Base-by-base conservation (phyloP, 2,888 invertebrate species). In the Lysandra bellargus region DNA sequence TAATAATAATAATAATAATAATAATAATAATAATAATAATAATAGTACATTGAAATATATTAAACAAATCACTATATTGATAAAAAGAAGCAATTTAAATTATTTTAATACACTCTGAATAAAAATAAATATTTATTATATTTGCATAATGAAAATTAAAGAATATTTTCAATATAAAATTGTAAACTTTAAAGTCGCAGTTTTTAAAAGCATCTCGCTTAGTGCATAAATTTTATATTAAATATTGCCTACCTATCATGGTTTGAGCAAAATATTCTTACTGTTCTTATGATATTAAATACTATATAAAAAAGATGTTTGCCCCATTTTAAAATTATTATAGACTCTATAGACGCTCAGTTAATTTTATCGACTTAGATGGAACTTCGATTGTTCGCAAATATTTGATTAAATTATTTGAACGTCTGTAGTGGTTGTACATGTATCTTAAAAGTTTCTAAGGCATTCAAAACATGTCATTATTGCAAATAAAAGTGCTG, bases 231-330 rank as follows among this genome's bases (percentile, higher is more conserved):
- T 30, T 12, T 64, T 64, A 69, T 69, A 33, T 69, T 33, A 4
- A 69, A 23, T 4, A 69, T 30, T 33, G 69, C 69, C 30, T 33
- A 69, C 69, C 30, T 33, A 33, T 69, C 33, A 14, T 30, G 14
- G 30, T 69, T 33, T 14, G 14, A 30, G 33, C 30, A 33, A 69
- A 69, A 33, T 69, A 33, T 69, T 14, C 64, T 64, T 69, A 69
- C 33, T 17, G 14, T 69, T 33, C 9, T 69, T 30, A 33, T 69
- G 33, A 33, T 69, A 33, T 69, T 9, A 12, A 37, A 37, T 64
- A 64, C 4, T 64, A 64, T 64, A 33, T 64, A 33, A 33, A 64
- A 69, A 69, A 69, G 33, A 69, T 37, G 33, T 69, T 69, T 69
- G 64, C 6, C 6, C 33, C 33, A 69, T 14, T 69, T 69, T 69